Evolutionary conservation across 1,140 invertebrate species (phyloP).

Genomic region (Drosophila punjabiensis): DNA sequence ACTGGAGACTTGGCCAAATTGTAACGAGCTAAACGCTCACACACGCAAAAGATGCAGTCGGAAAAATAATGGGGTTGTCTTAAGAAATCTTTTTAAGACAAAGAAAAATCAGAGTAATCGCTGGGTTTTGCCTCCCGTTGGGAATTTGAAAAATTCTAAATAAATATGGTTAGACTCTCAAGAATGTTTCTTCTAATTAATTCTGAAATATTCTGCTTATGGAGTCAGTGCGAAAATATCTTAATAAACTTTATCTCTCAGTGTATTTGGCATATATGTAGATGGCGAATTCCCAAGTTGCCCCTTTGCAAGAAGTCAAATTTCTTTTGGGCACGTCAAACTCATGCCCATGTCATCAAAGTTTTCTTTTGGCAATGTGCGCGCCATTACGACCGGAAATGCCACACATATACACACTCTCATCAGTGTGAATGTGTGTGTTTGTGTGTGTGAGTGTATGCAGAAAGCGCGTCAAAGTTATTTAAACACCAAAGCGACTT

Average conservation of each 20-base stretch:
- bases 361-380: constrained; percentile 47
- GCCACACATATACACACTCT: constrained; percentile 25
- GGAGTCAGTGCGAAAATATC: neutral
- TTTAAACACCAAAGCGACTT: constrained; percentile 65
- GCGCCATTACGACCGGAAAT: constrained; percentile 67
- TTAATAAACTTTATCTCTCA: neutral
- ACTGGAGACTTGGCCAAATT: constrained; percentile 59
- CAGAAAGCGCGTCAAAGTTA: constrained; percentile 73
- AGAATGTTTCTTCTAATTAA: neutral
- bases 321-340: constrained; percentile 72
- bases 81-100: neutral
- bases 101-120: no score
- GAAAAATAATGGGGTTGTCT: neutral
- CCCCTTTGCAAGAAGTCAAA: constrained; percentile 61
- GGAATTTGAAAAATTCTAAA: no score
- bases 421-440: constrained; percentile 18
- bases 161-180: neutral
- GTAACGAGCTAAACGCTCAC: constrained; percentile 64
- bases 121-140: no score
- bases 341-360: constrained; percentile 57
- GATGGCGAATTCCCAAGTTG: constrained; percentile 44
- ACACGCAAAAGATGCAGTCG: neutral
- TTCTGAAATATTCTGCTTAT: neutral
- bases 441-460: constrained; percentile 14
- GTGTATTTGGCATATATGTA: constrained; percentile 1